Conservation (phyloP, 2,113 vertebrate genomes). For the Tachycineta bicolor region DNA sequence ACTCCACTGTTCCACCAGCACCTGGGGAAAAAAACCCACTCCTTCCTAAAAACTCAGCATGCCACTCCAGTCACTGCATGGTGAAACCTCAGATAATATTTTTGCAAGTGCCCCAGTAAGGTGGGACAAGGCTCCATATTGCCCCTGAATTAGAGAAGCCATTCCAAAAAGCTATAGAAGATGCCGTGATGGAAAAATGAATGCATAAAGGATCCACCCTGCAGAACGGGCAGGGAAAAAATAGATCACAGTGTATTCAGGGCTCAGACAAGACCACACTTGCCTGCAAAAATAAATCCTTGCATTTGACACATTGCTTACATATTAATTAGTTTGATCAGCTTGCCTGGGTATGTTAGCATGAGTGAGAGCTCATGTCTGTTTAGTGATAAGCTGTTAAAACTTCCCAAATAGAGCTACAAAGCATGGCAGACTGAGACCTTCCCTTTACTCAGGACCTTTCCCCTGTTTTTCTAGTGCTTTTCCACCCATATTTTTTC, state of each 20-base stretch:
- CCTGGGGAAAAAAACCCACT: neutral
- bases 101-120: neutral
- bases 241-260: constrained; percentile 22
- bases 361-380: neutral
- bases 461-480: neutral
- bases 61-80: neutral
- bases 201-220: constrained; percentile 22
- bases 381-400: constrained; percentile 15
- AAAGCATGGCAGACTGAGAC: neutral
- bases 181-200: neutral
- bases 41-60: neutral
- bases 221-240: constrained; percentile 29
- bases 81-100: neutral
- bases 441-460: neutral
- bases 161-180: constrained; percentile 23
- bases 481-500: constrained; percentile 13
- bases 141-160: neutral
- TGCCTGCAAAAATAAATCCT: constrained; percentile 45
- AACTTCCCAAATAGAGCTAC: neutral
- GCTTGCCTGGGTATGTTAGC: constrained; percentile 32
- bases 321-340: constrained; percentile 62
- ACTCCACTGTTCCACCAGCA: neutral
- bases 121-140: neutral
- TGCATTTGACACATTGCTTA: constrained; percentile 45
- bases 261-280: constrained; percentile 49